These are phyloP conservation scores for Urocynchramus pylzowi DNA, from an alignment of 2,113 vertebrate species.

Conservation along the genomic window DNA sequence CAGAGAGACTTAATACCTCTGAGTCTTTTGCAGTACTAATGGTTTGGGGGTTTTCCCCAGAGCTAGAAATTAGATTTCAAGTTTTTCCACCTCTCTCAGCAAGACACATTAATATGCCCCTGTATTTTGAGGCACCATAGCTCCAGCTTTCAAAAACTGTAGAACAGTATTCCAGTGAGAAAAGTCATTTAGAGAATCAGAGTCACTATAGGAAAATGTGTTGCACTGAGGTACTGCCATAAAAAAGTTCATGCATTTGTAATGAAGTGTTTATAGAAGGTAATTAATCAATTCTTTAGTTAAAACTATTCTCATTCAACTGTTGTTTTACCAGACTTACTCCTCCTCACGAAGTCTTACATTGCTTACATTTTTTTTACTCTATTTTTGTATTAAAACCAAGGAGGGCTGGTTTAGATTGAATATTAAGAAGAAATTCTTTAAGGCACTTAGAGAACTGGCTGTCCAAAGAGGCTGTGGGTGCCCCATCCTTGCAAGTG, in stretches of 20 bases:
- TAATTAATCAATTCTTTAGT: neutral
- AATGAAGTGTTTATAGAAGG: neutral
- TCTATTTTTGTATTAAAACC: neutral
- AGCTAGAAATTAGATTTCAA: neutral
- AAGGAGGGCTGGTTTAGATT: neutral
- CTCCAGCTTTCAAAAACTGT: neutral
- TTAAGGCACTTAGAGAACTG: neutral
- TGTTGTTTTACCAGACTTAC: neutral
- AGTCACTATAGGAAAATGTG: neutral
- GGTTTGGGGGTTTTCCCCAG: neutral
- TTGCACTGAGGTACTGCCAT: neutral
- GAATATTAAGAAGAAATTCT: neutral
- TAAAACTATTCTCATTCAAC: neutral
- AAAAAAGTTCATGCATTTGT: neutral
- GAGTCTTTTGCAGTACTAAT: neutral
- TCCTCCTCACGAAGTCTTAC: neutral
- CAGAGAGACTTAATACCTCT: neutral
- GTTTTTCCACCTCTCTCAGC: neutral
- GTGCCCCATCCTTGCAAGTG: neutral
- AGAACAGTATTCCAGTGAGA: neutral
- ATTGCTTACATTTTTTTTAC: neutral
- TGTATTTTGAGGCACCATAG: neutral
- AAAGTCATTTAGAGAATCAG: neutral
- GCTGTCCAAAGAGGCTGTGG: neutral
- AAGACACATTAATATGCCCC: neutral